phyloP scores from a whole-genome alignment of 35 echinoderm and acorn worm genomes.

The Patiria miniata region DNA sequence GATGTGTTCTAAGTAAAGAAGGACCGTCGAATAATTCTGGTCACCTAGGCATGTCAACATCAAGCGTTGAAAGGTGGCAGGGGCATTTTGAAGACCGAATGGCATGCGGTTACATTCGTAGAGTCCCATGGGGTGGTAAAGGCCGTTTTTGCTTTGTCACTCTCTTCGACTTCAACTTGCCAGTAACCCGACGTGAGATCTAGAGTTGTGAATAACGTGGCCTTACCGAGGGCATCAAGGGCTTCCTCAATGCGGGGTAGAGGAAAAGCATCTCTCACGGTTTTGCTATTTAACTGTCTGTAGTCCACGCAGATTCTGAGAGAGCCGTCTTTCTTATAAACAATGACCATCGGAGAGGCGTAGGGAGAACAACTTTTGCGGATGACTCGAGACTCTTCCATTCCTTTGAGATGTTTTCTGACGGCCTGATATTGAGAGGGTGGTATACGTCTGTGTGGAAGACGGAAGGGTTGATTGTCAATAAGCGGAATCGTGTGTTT shows the following conservation, averaged over 20 bases:
- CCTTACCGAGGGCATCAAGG: constrained; percentile 26
- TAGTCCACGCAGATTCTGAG: constrained; percentile 43
- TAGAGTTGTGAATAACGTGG: constrained; percentile 45
- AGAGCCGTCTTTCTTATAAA: constrained; percentile 14
- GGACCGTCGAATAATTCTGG: constrained; percentile 50
- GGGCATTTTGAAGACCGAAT: constrained; percentile 70
- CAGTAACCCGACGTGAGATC: constrained; percentile 57
- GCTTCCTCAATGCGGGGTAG: constrained; percentile 44
- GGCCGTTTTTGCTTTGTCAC: constrained; percentile 43
- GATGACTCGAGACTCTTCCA: neutral
- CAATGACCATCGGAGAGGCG: neutral
- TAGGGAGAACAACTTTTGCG: constrained; percentile 41
- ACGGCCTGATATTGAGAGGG: neutral
- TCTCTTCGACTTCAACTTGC: constrained; percentile 34
- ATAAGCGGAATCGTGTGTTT: constrained; percentile 48
- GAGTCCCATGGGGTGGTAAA: constrained; percentile 46
- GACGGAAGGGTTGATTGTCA: constrained; percentile 28
- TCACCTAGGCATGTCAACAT: constrained; percentile 66
- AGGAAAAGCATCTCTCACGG: constrained; percentile 24
- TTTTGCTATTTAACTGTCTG: constrained; percentile 13
- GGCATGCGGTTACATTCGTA: constrained; percentile 60
- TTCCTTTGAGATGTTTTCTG: neutral
- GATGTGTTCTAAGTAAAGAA: constrained; percentile 77
- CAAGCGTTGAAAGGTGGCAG: constrained; percentile 58
- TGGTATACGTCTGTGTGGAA: neutral